Conservation (phyloP, 2,888 invertebrate species). For the Lasioglossum pauxillum region DNA sequence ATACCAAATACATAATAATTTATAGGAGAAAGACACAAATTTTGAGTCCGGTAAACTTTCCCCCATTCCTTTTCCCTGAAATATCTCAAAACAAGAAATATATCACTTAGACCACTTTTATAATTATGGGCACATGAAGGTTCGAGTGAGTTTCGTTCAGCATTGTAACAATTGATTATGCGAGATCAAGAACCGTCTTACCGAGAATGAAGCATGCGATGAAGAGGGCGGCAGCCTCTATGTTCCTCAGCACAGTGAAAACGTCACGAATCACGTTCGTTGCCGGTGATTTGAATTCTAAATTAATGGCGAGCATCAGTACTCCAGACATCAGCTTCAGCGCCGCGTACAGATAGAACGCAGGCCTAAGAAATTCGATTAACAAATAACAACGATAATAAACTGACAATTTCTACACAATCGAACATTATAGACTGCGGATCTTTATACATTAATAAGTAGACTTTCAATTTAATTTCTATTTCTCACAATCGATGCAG, state of each 20-base stretch:
- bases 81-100: no score
- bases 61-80: no score
- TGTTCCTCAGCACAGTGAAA: conserved; percentile 88
- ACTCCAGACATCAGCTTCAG: conserved; percentile 89
- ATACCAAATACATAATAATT: no score
- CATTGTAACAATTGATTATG: not conserved
- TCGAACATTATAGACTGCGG: not conserved
- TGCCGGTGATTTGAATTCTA: conserved; percentile 91
- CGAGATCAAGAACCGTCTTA: conserved; percentile 77
- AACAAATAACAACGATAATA: not conserved
- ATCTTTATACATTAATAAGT: no score
- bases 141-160: not conserved
- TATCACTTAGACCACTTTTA: no score
- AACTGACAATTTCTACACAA: not conserved
- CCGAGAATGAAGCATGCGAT: conserved; percentile 90
- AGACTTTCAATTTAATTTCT: no score
- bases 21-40: no score
- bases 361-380: conserved; percentile 86
- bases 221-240: conserved; percentile 90
- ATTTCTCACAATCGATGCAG: no score
- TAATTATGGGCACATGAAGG: no score
- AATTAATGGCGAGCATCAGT: conserved; percentile 89
- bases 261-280: conserved; percentile 90
- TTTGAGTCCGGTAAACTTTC: no score
- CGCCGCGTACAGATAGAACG: conserved; percentile 90